phyloP scores from a whole-genome alignment of 2,888 invertebrate genomes.

The Apeira syringaria region DNA sequence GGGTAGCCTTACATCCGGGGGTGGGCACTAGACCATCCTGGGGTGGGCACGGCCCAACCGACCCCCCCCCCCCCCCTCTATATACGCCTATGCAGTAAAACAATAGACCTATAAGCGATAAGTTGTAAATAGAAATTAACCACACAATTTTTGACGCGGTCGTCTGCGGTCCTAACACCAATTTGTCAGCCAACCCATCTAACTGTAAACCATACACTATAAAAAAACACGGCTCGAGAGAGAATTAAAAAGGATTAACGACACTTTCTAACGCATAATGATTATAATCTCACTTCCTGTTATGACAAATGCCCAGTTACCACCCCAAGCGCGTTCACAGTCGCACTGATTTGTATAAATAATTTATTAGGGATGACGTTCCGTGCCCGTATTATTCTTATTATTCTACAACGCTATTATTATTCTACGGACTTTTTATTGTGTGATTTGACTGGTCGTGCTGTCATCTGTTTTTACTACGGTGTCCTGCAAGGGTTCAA shows the following conservation, averaged over 20 bases:
- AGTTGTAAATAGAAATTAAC: no score
- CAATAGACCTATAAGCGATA: no score
- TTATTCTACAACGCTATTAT: slow-evolving; percentile 23
- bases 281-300: slow-evolving; percentile 62
- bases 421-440: slow-evolving; percentile 24
- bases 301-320: slow-evolving; percentile 58
- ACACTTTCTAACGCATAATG: slow-evolving; percentile 62
- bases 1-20: no score
- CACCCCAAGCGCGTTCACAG: slow-evolving; percentile 40
- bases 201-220: slow-evolving; percentile 4
- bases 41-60: no score
- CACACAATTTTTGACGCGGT: no score
- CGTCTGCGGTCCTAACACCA: no score
- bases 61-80: no score
- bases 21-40: no score
- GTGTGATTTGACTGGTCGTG: no score
- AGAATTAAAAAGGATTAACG: slow-evolving; percentile 53
- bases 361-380: slow-evolving; percentile 42
- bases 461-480: no score
- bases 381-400: slow-evolving; percentile 29
- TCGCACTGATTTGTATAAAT: slow-evolving; percentile 41
- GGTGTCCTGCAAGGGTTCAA: no score
- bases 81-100: no score
- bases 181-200: slow-evolving; percentile 3
- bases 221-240: slow-evolving; percentile 15